A percentile compares a stretch with the other conserved stretches of the same genome.
phyloP scores from a whole-genome alignment of 1,140 invertebrate genomes.

The Drosophila murphyi region DNA sequence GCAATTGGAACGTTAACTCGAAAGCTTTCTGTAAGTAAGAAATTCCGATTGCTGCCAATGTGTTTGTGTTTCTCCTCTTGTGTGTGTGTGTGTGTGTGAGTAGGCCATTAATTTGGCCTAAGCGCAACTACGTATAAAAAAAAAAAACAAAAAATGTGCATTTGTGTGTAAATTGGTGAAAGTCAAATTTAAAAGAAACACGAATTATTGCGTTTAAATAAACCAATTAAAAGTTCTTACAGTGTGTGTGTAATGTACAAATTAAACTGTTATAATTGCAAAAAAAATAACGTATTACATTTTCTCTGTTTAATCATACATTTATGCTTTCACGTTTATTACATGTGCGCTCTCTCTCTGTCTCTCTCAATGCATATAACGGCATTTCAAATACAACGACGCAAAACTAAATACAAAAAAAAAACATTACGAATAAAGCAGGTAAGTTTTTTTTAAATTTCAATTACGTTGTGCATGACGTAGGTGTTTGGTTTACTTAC shows the following conservation, averaged over 20 bases:
- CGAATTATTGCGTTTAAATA: neutral
- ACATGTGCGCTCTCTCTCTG: conserved; percentile 29
- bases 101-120: conserved; percentile 50
- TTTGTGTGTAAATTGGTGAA: conserved; percentile 71
- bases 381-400: conserved; percentile 23
- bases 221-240: conserved; percentile 17
- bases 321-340: conserved; percentile 41
- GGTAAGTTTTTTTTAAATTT: conserved; percentile 34
- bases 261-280: conserved; percentile 13
- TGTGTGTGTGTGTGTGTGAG: conserved; percentile 36
- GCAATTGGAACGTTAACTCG: conserved; percentile 47
- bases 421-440: conserved; percentile 27
- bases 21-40: conserved; percentile 62
- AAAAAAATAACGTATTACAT: conserved; percentile 4
- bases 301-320: conserved; percentile 21
- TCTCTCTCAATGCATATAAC: conserved; percentile 26
- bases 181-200: conserved; percentile 52
- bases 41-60: conserved; percentile 41
- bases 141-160: conserved; percentile 28
- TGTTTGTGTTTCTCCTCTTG: conserved; percentile 18
- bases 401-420: conserved; percentile 13
- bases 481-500: conserved; percentile 7
- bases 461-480: conserved; percentile 23
- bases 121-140: conserved; percentile 37
- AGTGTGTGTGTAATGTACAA: conserved; percentile 14